Percentiles rank a stretch among this genome's conserved stretches.
Evolutionary conservation across 1,140 invertebrate species (phyloP).

Genomic region (Heterodera carotae): DNA sequence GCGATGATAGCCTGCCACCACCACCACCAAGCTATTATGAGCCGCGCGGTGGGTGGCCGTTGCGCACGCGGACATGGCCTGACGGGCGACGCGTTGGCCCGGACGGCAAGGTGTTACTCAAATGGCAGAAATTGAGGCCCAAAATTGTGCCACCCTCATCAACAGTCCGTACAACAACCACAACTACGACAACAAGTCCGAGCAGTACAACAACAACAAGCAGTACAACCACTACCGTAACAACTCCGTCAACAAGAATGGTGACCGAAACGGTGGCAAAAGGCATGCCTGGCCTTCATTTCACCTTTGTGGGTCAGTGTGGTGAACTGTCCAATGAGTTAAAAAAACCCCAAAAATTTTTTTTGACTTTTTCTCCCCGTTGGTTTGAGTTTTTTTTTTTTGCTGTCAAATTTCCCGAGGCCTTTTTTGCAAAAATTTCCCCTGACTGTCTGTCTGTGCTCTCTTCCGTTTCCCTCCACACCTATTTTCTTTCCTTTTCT

Average conservation of each 20-base stretch:
- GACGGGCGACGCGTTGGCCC: slow-evolving; percentile 16
- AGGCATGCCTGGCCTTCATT: slow-evolving; percentile 18
- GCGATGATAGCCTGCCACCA: no score
- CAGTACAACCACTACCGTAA: slow-evolving; percentile 12
- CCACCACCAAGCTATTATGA: background rate
- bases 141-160: background rate
- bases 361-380: slow-evolving; percentile 12
- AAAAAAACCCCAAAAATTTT: background rate
- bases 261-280: slow-evolving; percentile 15
- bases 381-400: background rate
- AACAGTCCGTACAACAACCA: slow-evolving; percentile 5
- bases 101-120: slow-evolving; percentile 16
- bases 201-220: background rate
- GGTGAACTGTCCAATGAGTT: background rate
- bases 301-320: slow-evolving; percentile 26
- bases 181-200: background rate
- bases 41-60: slow-evolving; percentile 23
- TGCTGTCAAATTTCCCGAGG: background rate
- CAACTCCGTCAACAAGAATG: background rate
- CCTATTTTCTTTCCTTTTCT: background rate
- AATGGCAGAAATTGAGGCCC: slow-evolving; percentile 23
- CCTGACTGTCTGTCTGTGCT: background rate
- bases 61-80: slow-evolving; percentile 21
- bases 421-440: background rate
- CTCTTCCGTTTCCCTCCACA: background rate